These are phyloP conservation scores for Frankliniella intonsa DNA, from an alignment of 2,888 invertebrate genomes.

Conservation along the genomic window DNA sequence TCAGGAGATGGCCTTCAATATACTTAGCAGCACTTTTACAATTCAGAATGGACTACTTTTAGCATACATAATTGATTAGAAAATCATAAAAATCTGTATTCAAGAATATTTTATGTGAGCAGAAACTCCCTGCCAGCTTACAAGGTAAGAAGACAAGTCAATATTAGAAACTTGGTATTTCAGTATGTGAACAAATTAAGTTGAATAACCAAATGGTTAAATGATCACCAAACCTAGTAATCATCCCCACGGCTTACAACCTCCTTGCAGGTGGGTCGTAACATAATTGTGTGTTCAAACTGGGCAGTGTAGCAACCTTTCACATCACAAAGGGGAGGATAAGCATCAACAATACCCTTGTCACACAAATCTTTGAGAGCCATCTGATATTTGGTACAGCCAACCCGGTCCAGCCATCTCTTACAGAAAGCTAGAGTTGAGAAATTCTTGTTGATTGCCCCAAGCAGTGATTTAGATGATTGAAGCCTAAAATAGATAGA, in stretches of 20 bases:
- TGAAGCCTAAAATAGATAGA: conserved; percentile 60
- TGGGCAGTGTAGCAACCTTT: conserved; percentile 99
- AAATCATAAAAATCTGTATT: too few species aligned
- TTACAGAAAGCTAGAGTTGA: conserved; percentile 98
- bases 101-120: too few species aligned
- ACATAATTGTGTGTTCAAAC: conserved; percentile 96
- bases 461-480: conserved; percentile 87
- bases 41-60: too few species aligned
- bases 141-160: neutral
- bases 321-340: conserved; percentile 95
- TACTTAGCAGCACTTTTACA: too few species aligned
- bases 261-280: conserved; percentile 98
- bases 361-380: conserved; percentile 97
- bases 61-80: too few species aligned
- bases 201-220: neutral
- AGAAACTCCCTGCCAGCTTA: too few species aligned
- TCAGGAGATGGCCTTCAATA: too few species aligned
- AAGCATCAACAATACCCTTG: conserved; percentile 92
- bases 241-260: conserved; percentile 95
- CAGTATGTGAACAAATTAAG: neutral
- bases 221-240: conserved; percentile 57
- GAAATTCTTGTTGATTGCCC: conserved; percentile 93
- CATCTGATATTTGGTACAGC: conserved; percentile 96
- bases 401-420: conserved; percentile 95
- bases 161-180: neutral